Base-by-base conservation (phyloP, 2,888 invertebrate genomes). In the Patella depressa region DNA sequence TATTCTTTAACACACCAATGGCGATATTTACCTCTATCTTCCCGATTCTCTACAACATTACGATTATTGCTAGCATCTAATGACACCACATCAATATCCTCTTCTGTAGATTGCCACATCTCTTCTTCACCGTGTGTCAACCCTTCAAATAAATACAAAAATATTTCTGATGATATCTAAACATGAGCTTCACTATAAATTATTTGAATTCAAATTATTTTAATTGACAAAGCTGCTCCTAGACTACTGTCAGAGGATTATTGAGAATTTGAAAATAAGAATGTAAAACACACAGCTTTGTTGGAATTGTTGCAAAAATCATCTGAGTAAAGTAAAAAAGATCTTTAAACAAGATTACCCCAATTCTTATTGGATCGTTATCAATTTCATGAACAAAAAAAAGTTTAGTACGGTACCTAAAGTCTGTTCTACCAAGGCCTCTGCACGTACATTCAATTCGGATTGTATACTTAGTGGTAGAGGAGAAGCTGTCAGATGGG, bases 381-480 rank as follows among this genome's bases (percentile, higher is more conserved):
- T 34, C 34, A 34, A 34, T 34, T 34, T 34, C 4, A 34, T 7
- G 34, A 34, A 5, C 34, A 34, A 34, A 34, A 34, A 34, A 34
- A 34, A 34, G 45, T 45, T 45, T 7, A 45, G 45, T 45, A 45
- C 9, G 1, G 45, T 79, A 84, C 85, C 87, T n/a, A 88, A 74
- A 34, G 87, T 85, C 24, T 86, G 85, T 75, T 87, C 87, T 11
- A 86, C 86, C 9, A 88, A 83, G 17, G 82, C 87, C 72, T 88
- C 88, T n/a, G 87, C 88, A 74, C 84, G 85, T 2, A 83, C 88
- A 75, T 85, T 85, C n/a, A 86, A 76, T 17, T 78, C 73, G 3
- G 76, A 73, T 55, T 78, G 71, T 3, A 78, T 65, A 53, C 57
- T 71, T 29, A 69, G 77, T 17, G 59, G 59, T 59, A 59, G 24